Evolutionary conservation across 2,888 invertebrate species (phyloP).

Genomic region (Ethmia dodecea): DNA sequence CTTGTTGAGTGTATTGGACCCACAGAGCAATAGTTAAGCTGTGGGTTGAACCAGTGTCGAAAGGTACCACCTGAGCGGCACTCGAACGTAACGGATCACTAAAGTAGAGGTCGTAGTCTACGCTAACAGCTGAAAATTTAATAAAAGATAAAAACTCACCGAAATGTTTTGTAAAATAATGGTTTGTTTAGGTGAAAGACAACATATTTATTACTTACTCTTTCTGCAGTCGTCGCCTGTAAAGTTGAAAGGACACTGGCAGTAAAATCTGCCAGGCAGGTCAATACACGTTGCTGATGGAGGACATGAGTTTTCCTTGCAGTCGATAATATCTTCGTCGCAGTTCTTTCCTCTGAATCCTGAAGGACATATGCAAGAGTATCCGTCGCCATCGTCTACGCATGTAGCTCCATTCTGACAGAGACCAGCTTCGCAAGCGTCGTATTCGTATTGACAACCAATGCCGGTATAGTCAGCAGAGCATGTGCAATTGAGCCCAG

Average conservation of each 20-base stretch:
- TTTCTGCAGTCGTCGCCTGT: conserved; percentile 98
- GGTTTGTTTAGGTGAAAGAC: no score
- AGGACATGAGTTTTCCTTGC: conserved; percentile 95
- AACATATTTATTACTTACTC: conserved; percentile 86
- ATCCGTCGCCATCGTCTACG: conserved; percentile 89
- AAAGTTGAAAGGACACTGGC: conserved; percentile 97
- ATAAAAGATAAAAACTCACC: neutral
- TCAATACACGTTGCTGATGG: conserved; percentile 96
- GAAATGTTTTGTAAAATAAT: neutral
- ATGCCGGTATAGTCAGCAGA: conserved; percentile 90
- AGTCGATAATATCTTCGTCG: conserved; percentile 93
- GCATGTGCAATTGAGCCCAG: conserved; percentile 95
- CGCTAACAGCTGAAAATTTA: conserved; percentile 88
- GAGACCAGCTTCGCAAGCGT: conserved; percentile 92
- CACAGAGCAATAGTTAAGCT: conserved; percentile 95
- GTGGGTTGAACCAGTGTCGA: conserved; percentile 85
- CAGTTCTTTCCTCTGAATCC: conserved; percentile 90
- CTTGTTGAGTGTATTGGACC: conserved; percentile 95
- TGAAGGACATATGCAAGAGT: conserved; percentile 90
- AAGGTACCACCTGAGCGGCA: conserved; percentile 95
- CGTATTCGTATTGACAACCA: conserved; percentile 96
- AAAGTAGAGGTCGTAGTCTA: conserved; percentile 98
- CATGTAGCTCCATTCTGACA: conserved; percentile 97
- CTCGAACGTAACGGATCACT: conserved; percentile 93
- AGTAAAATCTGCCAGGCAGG: conserved; percentile 93